Evolutionary conservation across 2,797 vertebrate genomes (phyloP).

Genomic region (Serranus cabrilla): DNA sequence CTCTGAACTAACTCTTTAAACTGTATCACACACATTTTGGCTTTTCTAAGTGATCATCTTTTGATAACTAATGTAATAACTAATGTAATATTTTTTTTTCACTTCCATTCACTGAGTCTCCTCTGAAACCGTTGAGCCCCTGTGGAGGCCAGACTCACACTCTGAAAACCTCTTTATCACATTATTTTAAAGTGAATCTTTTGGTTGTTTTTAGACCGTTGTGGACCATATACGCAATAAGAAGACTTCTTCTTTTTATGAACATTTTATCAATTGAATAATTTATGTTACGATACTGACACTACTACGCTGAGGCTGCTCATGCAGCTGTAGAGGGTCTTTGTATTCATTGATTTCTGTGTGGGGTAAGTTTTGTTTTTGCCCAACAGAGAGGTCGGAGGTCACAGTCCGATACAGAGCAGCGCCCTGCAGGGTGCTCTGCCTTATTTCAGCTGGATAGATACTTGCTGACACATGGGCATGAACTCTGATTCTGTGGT

Average conservation of each 20-base stretch:
- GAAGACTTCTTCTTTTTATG: neutral
- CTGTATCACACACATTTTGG: neutral
- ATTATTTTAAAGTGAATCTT: neutral
- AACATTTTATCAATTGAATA: neutral
- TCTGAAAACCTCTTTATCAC: neutral
- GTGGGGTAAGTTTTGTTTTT: neutral
- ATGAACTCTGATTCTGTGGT: conserved; percentile 25
- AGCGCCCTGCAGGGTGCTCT: neutral
- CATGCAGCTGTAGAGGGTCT: neutral
- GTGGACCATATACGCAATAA: neutral
- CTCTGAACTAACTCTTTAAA: neutral
- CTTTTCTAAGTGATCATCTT: neutral
- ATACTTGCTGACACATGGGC: conserved; percentile 18
- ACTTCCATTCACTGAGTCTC: neutral
- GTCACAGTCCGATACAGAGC: conserved; percentile 6
- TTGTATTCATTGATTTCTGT: conserved; percentile 7
- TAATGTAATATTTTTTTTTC: neutral
- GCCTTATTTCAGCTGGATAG: neutral
- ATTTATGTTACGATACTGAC: neutral
- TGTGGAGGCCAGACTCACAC: neutral
- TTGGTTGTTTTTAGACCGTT: neutral
- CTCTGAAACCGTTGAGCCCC: neutral
- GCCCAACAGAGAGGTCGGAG: conserved; percentile 16
- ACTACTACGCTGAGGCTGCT: neutral
- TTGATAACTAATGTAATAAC: neutral